phyloP scores from a whole-genome alignment of 2,888 invertebrate genomes.

The Pseudococcus jackbeardsleyi region DNA sequence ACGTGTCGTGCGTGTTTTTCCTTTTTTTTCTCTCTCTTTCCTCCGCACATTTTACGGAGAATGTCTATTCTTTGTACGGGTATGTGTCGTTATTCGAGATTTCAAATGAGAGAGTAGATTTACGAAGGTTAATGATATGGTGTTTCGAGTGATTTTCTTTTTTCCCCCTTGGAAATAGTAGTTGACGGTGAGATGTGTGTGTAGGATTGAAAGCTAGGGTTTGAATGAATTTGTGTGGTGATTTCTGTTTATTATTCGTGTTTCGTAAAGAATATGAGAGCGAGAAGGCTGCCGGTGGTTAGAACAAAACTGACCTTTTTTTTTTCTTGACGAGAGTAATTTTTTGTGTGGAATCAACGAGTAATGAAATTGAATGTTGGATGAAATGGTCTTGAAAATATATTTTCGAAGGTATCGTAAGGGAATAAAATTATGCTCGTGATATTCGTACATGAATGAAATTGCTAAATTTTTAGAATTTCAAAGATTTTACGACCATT shows the following conservation, averaged over 20 bases:
- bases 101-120: not conserved
- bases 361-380: too few relatives aligned
- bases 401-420: too few relatives aligned
- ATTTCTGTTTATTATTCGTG: not conserved
- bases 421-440: too few relatives aligned
- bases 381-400: too few relatives aligned
- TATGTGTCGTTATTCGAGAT: not conserved
- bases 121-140: not conserved
- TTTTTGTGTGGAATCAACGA: too few relatives aligned
- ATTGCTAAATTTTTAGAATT: too few relatives aligned
- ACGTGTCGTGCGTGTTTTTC: slow-evolving; percentile 19
- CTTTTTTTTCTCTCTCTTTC: not conserved
- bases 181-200: not conserved
- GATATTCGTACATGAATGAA: too few relatives aligned
- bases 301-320: too few relatives aligned
- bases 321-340: too few relatives aligned
- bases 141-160: not conserved
- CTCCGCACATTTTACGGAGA: not conserved
- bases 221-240: not conserved
- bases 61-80: not conserved
- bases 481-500: too few relatives aligned
- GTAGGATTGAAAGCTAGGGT: not conserved
- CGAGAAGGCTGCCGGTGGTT: too few relatives aligned
- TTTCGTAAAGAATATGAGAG: not conserved
- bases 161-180: not conserved